Base-by-base conservation (phyloP, 2,888 invertebrate genomes). In the Spodoptera picta region DNA sequence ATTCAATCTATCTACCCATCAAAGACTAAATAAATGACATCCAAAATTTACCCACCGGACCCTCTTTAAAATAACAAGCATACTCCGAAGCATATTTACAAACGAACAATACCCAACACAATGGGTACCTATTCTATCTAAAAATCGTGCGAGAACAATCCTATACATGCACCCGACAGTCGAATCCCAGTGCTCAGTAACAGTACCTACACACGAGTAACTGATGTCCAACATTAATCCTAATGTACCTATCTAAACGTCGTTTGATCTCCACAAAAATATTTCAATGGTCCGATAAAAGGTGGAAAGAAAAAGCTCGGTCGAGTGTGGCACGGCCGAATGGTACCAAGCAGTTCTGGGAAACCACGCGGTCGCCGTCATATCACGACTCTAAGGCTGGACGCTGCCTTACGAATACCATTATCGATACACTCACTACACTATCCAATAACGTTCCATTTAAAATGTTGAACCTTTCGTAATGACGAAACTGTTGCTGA, bases 261-360 rank as follows among this genome's bases (percentile, higher is more conserved):
- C 92, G 90, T 93, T 93, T 93, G 91, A 93, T 93, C 92, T 93
- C 90, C 91, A 92, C 92, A 90, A 90, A 92, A 93, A 94, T 93
- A 94, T 93, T 93, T 93, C 90, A 92, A 92, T 92, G 92, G 80
- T 83, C 90, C 90, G 93, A 92, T 92, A 93, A 92, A 92, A 93
- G 86, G 85, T 83, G 85, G 82, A 81, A 83, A 86, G 87, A 90
- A 93, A 92, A 92, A 91, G 81, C 74, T 66, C 79, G 81, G 82
- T 84, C 86, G 85, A 85, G 87, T 85, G 85, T 86, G 82, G 84
- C 86, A 82, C 85, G 86, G 83, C 82, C 90, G 92, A 90, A 92
- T 92, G 93, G 90, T 89, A 94, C 93, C 89, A 90, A 89, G 87
- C 89, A 90, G 87, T 94, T 94, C 93, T 92, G 89, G 88, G 93